These are phyloP conservation scores for Ibycter americanus DNA, from an alignment of 2,797 vertebrate species.

Conservation along the genomic window DNA sequence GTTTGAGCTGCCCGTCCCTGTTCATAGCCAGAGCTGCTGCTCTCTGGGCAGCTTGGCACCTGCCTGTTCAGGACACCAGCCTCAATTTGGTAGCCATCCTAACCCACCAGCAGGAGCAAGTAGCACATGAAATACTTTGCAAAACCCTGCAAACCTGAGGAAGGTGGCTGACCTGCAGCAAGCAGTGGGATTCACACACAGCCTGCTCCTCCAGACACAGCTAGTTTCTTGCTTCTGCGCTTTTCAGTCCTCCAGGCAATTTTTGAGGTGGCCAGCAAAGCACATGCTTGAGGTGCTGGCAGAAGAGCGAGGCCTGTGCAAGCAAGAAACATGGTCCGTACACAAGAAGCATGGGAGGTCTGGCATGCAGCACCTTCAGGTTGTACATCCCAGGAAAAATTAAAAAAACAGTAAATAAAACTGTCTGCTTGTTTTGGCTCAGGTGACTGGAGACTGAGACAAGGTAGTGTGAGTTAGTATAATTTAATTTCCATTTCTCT, in stretches of 20 bases:
- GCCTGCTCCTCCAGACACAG: neutral
- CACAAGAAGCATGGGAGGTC: neutral
- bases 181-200: neutral
- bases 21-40: neutral
- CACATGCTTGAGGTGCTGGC: neutral
- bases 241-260: neutral
- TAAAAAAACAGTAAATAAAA: neutral
- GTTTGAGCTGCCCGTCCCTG: neutral
- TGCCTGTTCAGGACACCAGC: neutral
- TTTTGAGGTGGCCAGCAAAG: conserved; percentile 7
- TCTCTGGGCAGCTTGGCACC: neutral
- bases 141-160: neutral
- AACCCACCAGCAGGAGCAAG: neutral
- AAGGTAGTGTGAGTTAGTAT: neutral
- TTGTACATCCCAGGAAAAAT: neutral
- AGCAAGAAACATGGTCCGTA: neutral
- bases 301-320: neutral
- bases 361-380: neutral
- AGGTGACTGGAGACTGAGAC: neutral
- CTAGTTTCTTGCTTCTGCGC: neutral
- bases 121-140: neutral
- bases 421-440: neutral
- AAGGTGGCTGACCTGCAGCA: neutral
- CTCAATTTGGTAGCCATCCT: neutral
- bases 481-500: neutral